Evolutionary conservation across 1,140 invertebrate genomes (phyloP).

Genomic region (Bombus balteatus): DNA sequence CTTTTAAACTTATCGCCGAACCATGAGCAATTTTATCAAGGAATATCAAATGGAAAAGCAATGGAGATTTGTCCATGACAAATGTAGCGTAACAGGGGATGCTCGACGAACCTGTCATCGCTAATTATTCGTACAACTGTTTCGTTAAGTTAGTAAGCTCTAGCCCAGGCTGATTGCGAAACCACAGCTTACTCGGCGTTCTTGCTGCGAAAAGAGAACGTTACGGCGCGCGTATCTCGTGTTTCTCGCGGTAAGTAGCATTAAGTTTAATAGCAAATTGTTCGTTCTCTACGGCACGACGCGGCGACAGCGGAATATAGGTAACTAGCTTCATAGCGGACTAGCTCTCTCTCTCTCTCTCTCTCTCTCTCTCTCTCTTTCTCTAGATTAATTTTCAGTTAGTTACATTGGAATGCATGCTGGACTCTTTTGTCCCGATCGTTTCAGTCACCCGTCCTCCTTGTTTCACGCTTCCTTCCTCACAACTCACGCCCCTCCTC

Average conservation of each 20-base stretch:
- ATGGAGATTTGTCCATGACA: not conserved
- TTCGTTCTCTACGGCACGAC: conserved; percentile 46
- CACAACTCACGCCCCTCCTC: no score
- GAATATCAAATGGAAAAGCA: not conserved
- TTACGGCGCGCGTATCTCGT: not conserved
- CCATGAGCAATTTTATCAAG: not conserved
- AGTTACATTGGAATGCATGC: conserved; percentile 63
- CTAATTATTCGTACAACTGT: conserved; percentile 33
- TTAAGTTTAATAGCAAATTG: conserved; percentile 11
- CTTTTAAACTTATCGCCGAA: not conserved
- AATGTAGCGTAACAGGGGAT: conserved; percentile 8
- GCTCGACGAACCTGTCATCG: conserved; percentile 33
- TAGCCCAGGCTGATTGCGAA: not conserved
- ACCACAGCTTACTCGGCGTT: not conserved
- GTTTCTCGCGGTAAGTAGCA: conserved; percentile 23
- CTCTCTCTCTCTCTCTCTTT: not conserved
- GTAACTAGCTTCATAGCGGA: conserved; percentile 52
- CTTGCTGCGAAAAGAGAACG: not conserved
- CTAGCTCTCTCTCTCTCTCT: conserved; percentile 15
- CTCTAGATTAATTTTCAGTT: conserved; percentile 38
- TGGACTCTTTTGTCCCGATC: conserved; percentile 19
- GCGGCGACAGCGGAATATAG: conserved; percentile 50
- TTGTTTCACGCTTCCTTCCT: not conserved
- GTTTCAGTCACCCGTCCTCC: not conserved
- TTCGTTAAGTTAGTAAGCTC: not conserved